A percentile compares a stretch with the other conserved stretches of the same genome.
phyloP scores from a whole-genome alignment of 92 coral and sea anemone genomes.

The Diadumene lineata region DNA sequence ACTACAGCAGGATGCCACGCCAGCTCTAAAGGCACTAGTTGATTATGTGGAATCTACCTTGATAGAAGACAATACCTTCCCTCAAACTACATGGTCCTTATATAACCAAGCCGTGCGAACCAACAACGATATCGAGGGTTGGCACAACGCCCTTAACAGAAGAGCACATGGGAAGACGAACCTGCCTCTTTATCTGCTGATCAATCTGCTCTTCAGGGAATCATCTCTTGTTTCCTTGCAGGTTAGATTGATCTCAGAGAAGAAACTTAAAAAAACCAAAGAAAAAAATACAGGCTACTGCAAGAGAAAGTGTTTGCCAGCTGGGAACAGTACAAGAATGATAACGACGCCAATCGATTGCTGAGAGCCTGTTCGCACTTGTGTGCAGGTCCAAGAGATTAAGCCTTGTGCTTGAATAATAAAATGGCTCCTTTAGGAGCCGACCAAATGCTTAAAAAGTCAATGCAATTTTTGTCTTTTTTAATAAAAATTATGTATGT shows the following conservation, averaged over 20 bases:
- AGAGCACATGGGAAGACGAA: conserved; percentile 40
- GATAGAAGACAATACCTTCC: conserved; percentile 7
- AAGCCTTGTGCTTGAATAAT: too few relatives aligned
- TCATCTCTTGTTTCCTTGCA: conserved; percentile 33
- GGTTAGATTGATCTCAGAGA: conserved; percentile 40
- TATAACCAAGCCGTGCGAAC: conserved; percentile 13
- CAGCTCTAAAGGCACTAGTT: background rate
- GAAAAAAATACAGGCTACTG: too few relatives aligned
- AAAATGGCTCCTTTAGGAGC: too few relatives aligned
- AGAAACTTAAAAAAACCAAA: conserved; percentile 31
- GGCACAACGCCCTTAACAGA: conserved; percentile 48
- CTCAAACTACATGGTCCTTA: conserved; percentile 10
- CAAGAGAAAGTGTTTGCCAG: too few relatives aligned
- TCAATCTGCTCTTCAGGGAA: conserved; percentile 35
- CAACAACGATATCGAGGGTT: conserved; percentile 38
- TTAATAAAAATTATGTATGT: too few relatives aligned
- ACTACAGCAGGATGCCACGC: background rate
- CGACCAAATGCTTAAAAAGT: too few relatives aligned
- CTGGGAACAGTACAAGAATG: too few relatives aligned
- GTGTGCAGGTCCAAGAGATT: too few relatives aligned
- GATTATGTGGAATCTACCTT: conserved; percentile 6
- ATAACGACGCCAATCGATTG: too few relatives aligned
- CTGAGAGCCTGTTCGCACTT: too few relatives aligned
- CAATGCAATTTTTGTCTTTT: too few relatives aligned
- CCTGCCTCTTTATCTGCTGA: conserved; percentile 37